These are phyloP conservation scores for Papilio xuthus DNA, from an alignment of 1,140 invertebrate genomes.

Conservation along the genomic window DNA sequence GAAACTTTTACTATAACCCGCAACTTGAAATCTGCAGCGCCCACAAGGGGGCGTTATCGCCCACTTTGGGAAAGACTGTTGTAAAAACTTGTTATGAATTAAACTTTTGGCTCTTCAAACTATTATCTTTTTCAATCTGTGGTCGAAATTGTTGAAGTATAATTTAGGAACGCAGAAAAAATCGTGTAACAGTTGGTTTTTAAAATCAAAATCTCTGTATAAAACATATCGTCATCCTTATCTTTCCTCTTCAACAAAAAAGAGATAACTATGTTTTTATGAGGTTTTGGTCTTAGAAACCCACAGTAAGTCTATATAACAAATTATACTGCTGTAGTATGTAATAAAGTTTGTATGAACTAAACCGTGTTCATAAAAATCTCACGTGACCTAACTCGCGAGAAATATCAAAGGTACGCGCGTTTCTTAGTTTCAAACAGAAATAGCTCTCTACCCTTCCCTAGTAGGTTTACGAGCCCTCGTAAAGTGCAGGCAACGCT, in stretches of 20 bases:
- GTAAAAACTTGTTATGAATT: neutral
- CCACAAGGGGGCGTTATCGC: no score
- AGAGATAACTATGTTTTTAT: no score
- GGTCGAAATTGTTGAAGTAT: neutral
- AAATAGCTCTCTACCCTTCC: constrained; percentile 42
- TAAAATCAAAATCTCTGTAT: no score
- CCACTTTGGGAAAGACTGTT: no score
- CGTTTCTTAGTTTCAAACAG: constrained; percentile 36
- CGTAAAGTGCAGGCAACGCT: constrained; percentile 39
- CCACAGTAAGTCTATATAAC: no score
- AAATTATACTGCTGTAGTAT: neutral
- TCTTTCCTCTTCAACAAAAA: no score
- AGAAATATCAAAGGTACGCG: constrained; percentile 1
- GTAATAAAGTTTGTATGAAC: neutral
- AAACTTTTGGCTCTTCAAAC: neutral
- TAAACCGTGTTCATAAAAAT: neutral
- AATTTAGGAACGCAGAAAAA: neutral
- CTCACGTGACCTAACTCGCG: neutral
- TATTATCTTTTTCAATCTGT: neutral
- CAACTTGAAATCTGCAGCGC: no score
- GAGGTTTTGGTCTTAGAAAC: no score
- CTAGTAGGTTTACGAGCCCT: constrained; percentile 36
- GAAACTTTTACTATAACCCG: no score
- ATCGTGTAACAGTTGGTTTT: neutral
- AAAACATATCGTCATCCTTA: no score